phyloP scores from a whole-genome alignment of 2,888 invertebrate genomes.

The Metellina segmentata region DNA sequence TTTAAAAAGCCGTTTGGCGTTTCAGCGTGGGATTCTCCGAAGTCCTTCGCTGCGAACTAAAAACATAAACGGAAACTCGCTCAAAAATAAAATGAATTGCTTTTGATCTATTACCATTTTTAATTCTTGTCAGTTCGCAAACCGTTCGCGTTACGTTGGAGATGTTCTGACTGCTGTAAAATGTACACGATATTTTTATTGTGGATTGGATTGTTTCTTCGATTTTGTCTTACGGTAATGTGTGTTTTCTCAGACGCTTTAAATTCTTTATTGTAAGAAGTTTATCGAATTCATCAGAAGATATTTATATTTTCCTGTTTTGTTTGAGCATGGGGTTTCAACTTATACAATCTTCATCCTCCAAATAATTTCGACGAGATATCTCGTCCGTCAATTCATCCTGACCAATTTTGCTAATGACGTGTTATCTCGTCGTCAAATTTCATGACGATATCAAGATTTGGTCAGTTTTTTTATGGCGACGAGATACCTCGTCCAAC shows the following conservation, averaged over 20 bases:
- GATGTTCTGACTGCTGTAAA: not conserved
- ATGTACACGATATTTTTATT: not conserved
- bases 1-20: not conserved
- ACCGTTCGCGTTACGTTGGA: not conserved
- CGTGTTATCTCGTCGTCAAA: too few relatives aligned
- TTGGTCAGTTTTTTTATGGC: too few relatives aligned
- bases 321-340: too few relatives aligned
- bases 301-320: too few relatives aligned
- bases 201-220: not conserved
- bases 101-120: not conserved
- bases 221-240: not conserved
- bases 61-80: not conserved
- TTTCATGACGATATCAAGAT: too few relatives aligned
- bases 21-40: not conserved
- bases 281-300: too few relatives aligned
- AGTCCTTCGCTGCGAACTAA: not conserved
- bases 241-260: not conserved
- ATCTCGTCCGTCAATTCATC: too few relatives aligned
- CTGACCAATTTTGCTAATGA: too few relatives aligned
- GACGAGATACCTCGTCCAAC: too few relatives aligned
- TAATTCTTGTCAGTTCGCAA: not conserved
- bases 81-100: not conserved
- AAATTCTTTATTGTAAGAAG: too few relatives aligned
- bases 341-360: too few relatives aligned
- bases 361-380: too few relatives aligned